Conservation (phyloP, 2,113 vertebrate species). For the Brachyhypopomus gauderio region DNA sequence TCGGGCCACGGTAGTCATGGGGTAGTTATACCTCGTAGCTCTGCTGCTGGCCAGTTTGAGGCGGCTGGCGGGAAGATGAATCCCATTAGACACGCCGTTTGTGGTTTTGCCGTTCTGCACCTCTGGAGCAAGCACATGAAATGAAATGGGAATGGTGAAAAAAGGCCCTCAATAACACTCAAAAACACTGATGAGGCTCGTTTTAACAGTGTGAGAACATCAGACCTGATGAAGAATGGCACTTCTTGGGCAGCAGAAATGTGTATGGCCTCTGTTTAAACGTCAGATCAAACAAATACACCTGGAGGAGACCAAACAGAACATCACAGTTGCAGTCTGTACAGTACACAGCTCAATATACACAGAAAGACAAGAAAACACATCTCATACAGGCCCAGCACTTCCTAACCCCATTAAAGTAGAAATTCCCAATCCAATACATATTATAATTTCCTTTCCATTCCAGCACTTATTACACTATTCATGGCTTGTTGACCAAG, state of each 20-base stretch:
- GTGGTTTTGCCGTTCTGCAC: conserved; percentile 93
- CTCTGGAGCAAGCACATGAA: conserved; percentile 68
- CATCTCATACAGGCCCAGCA: no score
- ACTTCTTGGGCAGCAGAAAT: conserved; percentile 91
- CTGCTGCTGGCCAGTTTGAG: conserved; percentile 79
- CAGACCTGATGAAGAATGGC: conserved; percentile 83
- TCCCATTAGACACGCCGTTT: conserved; percentile 88
- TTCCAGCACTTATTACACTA: no score
- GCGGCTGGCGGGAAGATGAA: conserved; percentile 87
- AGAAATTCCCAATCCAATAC: no score
- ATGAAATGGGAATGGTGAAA: neutral
- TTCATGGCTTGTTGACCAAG: no score
- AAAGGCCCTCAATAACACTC: neutral
- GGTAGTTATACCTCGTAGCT: conserved; percentile 60
- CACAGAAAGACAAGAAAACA: neutral
- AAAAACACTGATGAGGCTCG: neutral
- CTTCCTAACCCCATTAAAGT: no score
- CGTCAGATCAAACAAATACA: conserved; percentile 96
- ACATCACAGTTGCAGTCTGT: no score
- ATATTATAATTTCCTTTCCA: no score
- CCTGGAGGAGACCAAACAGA: conserved; percentile 69
- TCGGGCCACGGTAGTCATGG: conserved; percentile 68
- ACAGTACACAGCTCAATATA: neutral
- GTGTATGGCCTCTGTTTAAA: conserved; percentile 95
- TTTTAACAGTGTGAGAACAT: neutral